Base-by-base conservation (phyloP, 1,140 invertebrate species). In the Gryllus bimaculatus region DNA sequence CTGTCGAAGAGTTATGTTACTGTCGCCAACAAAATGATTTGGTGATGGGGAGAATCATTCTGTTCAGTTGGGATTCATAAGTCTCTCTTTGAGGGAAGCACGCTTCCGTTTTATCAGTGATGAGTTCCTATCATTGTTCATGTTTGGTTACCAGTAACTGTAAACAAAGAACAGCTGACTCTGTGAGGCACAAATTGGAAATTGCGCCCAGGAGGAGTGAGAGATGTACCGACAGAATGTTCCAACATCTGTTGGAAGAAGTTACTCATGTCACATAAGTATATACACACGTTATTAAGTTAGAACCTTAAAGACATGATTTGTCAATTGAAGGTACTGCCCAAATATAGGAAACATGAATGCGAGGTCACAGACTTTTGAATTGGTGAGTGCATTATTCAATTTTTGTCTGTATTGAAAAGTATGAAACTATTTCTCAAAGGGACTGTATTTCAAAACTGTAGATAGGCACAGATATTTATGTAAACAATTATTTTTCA, bases 351-450 rank as follows among this genome's bases (percentile, higher is more conserved):
- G 75, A 80, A 87, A 85, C 83, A 97, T 97, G 95, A 97, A 97
- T 86, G 95, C 95, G 78, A 90, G 95, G 83, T 93, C 92, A 80
- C 94, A 96, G 85, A 88, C 93, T 74, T 96, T 96, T 86, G 95
- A 96, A 86, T 89, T 97, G 84, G 86, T 88, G 84, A 85, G 86
- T 82, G 20, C n/a, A 20, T 75, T 39, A 39, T 2, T 2, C 26
- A 39, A 39, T 39, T 39, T 39, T 39, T 39, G 26, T 39, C 26
- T 39, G 26, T 39, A 39, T 39, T 39, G 26, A 39, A 39, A 39
- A 39, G 26, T 2, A 39, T 39, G 5, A 39, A 39, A 39, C 26
- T 39, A 39, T 39, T 39, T 39, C 26, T 39, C 5, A 39, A 39
- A 2, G 26, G 26, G 5, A 39, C 26, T 39, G 5, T 39, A 39